phyloP scores from a whole-genome alignment of 2,113 vertebrate species.

The Malurus alboscapulatus region DNA sequence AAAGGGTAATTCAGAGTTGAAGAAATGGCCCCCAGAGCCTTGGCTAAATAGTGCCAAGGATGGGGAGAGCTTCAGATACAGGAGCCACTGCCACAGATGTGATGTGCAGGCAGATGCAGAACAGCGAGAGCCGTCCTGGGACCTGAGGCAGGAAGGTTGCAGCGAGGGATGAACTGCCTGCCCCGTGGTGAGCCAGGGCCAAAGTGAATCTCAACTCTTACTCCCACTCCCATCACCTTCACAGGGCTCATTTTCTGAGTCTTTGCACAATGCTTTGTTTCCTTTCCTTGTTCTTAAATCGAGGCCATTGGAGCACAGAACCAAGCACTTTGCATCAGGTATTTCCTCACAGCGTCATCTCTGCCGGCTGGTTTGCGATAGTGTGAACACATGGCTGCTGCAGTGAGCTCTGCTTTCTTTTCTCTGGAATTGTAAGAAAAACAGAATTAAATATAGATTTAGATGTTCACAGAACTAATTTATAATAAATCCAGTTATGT shows the following conservation, averaged over 20 bases:
- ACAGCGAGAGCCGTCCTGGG: rapidly evolving
- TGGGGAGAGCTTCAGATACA: not conserved
- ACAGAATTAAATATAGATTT: not conserved
- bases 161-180: not conserved
- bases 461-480: not conserved
- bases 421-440: not conserved
- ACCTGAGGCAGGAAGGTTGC: no score
- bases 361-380: not conserved
- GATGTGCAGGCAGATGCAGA: rapidly evolving
- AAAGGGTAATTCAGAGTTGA: not conserved
- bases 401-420: not conserved
- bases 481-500: not conserved
- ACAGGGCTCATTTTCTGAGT: not conserved
- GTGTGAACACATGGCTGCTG: not conserved
- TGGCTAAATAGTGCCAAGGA: not conserved
- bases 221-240: not conserved
- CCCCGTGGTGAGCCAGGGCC: not conserved
- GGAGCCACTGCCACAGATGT: not conserved
- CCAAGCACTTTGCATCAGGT: not conserved
- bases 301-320: not conserved
- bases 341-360: not conserved
- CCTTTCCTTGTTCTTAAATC: not conserved
- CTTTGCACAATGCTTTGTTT: not conserved
- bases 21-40: not conserved
- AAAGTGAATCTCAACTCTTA: rapidly evolving